Percentiles rank a stretch among this genome's conserved stretches.
Conservation (phyloP, 2,113 vertebrate species). For the Castor canadensis region DNA sequence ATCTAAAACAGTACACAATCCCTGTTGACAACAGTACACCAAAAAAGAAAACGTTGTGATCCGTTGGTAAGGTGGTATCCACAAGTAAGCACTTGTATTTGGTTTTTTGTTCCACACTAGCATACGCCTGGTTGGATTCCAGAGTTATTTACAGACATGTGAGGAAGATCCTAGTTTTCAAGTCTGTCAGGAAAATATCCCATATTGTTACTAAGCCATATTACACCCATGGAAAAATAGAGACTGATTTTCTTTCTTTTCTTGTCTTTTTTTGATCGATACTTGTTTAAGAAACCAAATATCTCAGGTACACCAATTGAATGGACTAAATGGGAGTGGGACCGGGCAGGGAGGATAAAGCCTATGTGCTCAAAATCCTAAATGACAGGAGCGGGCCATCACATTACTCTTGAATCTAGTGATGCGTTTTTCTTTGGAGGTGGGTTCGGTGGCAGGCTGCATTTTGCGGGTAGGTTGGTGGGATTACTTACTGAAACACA, state of each 20-base stretch:
- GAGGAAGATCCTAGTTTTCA: constrained; percentile 87
- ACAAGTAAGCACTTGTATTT: constrained; percentile 81
- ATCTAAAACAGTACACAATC: constrained; percentile 87
- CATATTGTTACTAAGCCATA: constrained; percentile 78
- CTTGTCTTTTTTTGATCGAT: constrained; percentile 41
- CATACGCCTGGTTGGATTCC: constrained; percentile 78
- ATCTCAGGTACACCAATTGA: constrained; percentile 12
- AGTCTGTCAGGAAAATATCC: constrained; percentile 87
- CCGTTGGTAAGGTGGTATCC: constrained; percentile 78
- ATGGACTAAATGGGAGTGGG: rapidly evolving
- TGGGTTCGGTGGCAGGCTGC: neutral
- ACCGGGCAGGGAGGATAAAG: neutral
- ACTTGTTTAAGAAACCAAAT: constrained; percentile 66
- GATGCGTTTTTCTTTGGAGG: neutral
- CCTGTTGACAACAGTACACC: constrained; percentile 86
- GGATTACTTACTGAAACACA: neutral
- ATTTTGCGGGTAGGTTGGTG: neutral
- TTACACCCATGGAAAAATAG: constrained; percentile 65
- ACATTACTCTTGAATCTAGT: constrained; percentile 34
- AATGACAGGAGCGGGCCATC: neutral
- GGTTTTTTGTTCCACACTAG: constrained; percentile 73
- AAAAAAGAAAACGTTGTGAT: constrained; percentile 71
- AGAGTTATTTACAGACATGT: constrained; percentile 82
- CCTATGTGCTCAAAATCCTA: constrained; percentile 57
- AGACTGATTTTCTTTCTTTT: constrained; percentile 63